Percentiles rank a stretch among this genome's conserved stretches.
Conservation (phyloP, 2,113 vertebrate genomes). For the Amia ocellicauda region DNA sequence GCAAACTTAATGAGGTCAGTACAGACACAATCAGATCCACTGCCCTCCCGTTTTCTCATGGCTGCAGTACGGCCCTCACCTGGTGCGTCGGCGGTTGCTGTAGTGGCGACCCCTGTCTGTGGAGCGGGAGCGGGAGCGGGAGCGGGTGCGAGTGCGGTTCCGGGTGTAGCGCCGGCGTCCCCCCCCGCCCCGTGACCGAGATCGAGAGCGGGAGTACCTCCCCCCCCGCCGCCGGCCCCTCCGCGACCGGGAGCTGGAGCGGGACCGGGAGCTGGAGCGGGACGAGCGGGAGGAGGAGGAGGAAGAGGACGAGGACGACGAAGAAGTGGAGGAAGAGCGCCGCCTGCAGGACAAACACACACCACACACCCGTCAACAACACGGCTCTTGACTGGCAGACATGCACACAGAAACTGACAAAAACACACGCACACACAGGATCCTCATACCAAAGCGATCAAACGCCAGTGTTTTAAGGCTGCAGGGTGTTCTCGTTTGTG, state of each 20-base stretch:
- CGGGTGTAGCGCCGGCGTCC: conserved; percentile 65
- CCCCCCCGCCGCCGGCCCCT: conserved; percentile 64
- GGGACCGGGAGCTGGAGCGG: conserved; percentile 71
- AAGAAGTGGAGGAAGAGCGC: conserved; percentile 64
- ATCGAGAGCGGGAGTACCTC: conserved; percentile 63
- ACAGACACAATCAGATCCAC: too few relatives aligned
- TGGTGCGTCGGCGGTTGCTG: conserved; percentile 53
- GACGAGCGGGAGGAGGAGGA: conserved; percentile 72
- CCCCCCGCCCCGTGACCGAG: conserved; percentile 71
- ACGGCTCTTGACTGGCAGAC: not conserved
- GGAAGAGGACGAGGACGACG: conserved; percentile 61
- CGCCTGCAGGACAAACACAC: conserved; percentile 63
- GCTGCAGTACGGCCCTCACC: too few relatives aligned
- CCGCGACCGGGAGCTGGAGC: conserved; percentile 67
- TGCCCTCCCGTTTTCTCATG: too few relatives aligned
- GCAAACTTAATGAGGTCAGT: too few relatives aligned
- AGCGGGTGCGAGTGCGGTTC: conserved; percentile 53
- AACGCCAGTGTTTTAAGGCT: too few relatives aligned
- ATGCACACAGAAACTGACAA: not conserved
- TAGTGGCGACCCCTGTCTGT: conserved; percentile 64
- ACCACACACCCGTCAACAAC: conserved; percentile 16
- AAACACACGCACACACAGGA: not conserved
- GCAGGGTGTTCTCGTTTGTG: too few relatives aligned
- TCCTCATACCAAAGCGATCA: too few relatives aligned
- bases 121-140: conserved; percentile 67